Conservation (phyloP, 2,888 invertebrate species). For the Drosophila paramelanica region DNA sequence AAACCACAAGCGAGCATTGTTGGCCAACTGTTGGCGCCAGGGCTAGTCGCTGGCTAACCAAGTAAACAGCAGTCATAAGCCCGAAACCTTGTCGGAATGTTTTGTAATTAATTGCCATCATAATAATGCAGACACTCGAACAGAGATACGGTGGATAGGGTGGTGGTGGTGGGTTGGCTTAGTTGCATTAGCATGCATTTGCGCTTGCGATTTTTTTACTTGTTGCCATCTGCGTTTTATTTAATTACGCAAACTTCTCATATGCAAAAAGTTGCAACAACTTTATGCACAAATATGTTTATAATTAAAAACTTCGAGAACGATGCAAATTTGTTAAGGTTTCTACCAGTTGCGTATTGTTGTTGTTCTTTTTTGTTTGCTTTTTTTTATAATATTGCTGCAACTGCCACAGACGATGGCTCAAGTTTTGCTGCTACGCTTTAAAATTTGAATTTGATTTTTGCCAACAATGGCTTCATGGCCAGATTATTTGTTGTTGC, state of each 20-base stretch:
- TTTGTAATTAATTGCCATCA: slow-evolving; percentile 69
- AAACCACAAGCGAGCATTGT: slow-evolving; percentile 49
- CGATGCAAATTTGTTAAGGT: slow-evolving; percentile 14
- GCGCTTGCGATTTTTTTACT: slow-evolving; percentile 46
- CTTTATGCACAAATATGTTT: slow-evolving; percentile 38
- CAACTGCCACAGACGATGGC: slow-evolving; percentile 22
- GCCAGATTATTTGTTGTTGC: slow-evolving; percentile 38
- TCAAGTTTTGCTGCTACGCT: slow-evolving; percentile 27
- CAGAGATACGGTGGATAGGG: not conserved
- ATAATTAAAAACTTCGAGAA: slow-evolving; percentile 50
- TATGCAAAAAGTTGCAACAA: slow-evolving; percentile 48
- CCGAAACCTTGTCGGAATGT: slow-evolving; percentile 51
- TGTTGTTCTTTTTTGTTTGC: not conserved
- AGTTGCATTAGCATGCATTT: slow-evolving; percentile 23
- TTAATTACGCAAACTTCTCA: slow-evolving; percentile 51
- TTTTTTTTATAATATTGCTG: slow-evolving; percentile 6
- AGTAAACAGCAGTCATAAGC: slow-evolving; percentile 14
- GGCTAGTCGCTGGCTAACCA: slow-evolving; percentile 22
- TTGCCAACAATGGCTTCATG: slow-evolving; percentile 66
- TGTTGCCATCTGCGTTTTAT: slow-evolving; percentile 42
- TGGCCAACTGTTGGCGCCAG: slow-evolving; percentile 56
- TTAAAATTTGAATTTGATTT: slow-evolving; percentile 61
- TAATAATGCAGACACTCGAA: slow-evolving; percentile 54
- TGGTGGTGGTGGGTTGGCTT: not conserved
- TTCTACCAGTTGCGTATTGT: slow-evolving; percentile 41